Conservation (phyloP, 2,888 invertebrate genomes). For the Strigamia crassipes region DNA sequence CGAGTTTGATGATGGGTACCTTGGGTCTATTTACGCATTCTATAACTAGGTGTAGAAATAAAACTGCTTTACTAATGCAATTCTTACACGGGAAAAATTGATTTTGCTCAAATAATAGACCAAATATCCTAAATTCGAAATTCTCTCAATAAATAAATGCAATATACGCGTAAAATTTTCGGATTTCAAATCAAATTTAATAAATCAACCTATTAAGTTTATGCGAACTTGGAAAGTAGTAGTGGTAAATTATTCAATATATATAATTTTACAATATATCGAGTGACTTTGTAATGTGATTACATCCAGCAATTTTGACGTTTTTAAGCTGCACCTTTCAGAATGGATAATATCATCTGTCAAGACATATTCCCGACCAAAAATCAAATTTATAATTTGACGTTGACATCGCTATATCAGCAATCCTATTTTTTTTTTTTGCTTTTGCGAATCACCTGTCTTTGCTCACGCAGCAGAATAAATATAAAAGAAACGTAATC, state of each 20-base stretch:
- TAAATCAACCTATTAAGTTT: too few species aligned
- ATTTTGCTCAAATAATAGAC: neutral
- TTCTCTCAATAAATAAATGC: neutral
- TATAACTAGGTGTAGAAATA: neutral
- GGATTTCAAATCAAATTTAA: too few species aligned
- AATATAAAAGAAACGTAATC: constrained; percentile 50
- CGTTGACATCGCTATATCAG: neutral
- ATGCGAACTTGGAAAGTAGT: neutral
- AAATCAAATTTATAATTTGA: constrained; percentile 27
- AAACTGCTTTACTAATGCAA: neutral
- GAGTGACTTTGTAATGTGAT: neutral
- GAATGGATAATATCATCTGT: neutral
- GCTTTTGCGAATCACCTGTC: constrained; percentile 12
- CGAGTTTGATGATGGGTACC: constrained; percentile 4
- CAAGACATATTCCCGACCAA: neutral
- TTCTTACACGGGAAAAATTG: neutral
- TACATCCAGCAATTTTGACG: neutral
- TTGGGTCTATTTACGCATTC: neutral
- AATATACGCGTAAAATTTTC: neutral
- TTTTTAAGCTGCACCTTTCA: neutral
- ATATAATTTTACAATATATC: neutral
- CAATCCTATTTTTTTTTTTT: constrained; percentile 14
- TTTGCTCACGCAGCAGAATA: constrained; percentile 46
- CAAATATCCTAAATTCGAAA: neutral
- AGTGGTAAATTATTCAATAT: neutral